Evolutionary conservation across 2,113 vertebrate species (phyloP).

Genomic region (Rhea americana): DNA sequence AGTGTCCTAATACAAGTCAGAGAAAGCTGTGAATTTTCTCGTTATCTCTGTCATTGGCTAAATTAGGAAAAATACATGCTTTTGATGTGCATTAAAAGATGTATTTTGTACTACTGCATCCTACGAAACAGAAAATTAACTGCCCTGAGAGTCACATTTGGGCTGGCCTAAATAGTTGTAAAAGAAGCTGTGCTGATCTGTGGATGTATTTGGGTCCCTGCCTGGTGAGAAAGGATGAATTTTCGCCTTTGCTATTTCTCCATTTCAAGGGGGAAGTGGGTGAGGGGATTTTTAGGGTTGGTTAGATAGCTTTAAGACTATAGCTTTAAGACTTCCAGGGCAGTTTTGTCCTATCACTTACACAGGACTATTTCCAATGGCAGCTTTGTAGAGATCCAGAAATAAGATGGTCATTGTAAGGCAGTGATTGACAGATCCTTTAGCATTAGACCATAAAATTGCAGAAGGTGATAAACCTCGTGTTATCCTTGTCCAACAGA

Average conservation of each 20-base stretch:
- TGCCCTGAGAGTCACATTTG: background rate
- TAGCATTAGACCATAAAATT: background rate
- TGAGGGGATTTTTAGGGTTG: background rate
- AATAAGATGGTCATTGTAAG: background rate
- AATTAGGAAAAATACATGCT: background rate
- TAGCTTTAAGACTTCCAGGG: background rate
- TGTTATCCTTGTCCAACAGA: background rate
- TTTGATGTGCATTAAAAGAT: background rate
- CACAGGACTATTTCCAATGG: no score
- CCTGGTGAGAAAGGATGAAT: background rate
- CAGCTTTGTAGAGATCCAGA: no score
- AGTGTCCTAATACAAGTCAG: background rate
- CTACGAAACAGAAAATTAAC: background rate
- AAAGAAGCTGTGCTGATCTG: background rate
- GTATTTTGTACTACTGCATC: background rate
- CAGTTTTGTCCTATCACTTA: background rate
- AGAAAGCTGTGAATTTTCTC: background rate
- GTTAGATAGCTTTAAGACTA: background rate
- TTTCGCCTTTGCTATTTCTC: background rate
- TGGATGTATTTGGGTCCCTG: background rate
- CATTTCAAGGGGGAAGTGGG: no score
- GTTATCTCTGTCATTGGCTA: background rate
- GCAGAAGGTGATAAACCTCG: background rate
- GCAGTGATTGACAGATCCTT: background rate
- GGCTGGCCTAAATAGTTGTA: background rate